These are phyloP conservation scores for Agrochola macilenta DNA, from an alignment of 2,888 invertebrate species.

Conservation along the genomic window DNA sequence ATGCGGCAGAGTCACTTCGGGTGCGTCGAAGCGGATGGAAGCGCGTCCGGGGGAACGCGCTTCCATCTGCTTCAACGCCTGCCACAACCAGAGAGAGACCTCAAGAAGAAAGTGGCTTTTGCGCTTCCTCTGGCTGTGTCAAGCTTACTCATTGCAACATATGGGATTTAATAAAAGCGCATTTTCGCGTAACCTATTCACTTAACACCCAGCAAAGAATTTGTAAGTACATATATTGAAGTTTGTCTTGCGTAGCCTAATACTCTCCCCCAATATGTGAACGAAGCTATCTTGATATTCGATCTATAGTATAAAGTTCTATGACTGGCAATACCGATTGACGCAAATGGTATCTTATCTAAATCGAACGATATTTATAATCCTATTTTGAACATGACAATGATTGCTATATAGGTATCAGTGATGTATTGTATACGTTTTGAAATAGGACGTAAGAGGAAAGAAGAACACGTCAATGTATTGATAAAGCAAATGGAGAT, in stretches of 20 bases:
- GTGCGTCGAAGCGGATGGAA: not conserved
- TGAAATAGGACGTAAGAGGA: slow-evolving; percentile 43
- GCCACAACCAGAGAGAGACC: no score
- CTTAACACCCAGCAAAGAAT: not conserved
- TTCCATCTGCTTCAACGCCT: not conserved
- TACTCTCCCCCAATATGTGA: not conserved
- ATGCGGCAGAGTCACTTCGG: not conserved
- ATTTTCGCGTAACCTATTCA: not conserved
- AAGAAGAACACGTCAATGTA: slow-evolving; percentile 48
- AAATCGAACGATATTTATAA: slow-evolving; percentile 52
- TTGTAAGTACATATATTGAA: not conserved
- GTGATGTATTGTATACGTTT: slow-evolving; percentile 56
- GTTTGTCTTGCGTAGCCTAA: not conserved
- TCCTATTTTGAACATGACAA: slow-evolving; percentile 58
- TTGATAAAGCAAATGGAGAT: slow-evolving; percentile 55
- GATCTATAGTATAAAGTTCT: slow-evolving; percentile 60
- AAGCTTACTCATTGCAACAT: not conserved
- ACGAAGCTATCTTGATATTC: slow-evolving; percentile 25
- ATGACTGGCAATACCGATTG: slow-evolving; percentile 61
- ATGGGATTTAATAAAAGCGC: not conserved
- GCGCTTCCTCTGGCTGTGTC: not conserved
- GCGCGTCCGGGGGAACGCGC: no score
- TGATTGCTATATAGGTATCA: slow-evolving; percentile 49
- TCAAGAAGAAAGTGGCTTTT: not conserved
- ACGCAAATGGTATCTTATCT: slow-evolving; percentile 65